These are phyloP conservation scores for Hippocampus abdominalis DNA, from an alignment of 2,113 vertebrate genomes.

Conservation along the genomic window DNA sequence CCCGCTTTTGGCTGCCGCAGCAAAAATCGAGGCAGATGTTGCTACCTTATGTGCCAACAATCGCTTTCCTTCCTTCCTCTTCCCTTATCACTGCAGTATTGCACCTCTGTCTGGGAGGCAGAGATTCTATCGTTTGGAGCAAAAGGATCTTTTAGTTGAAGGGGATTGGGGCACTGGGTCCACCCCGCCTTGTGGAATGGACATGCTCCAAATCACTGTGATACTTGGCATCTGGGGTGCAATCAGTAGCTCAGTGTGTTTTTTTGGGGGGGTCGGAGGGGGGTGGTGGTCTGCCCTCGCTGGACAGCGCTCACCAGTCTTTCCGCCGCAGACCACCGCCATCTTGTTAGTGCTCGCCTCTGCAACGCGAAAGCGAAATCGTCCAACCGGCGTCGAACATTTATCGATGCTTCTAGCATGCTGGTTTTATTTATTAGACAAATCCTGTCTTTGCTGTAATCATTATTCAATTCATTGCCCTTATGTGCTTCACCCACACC, in stretches of 20 bases:
- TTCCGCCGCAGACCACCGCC: slow-evolving; percentile 60
- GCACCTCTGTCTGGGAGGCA: slow-evolving; percentile 62
- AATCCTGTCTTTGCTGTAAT: slow-evolving; percentile 2
- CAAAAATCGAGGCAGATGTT: slow-evolving; percentile 58
- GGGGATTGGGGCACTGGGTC: slow-evolving; percentile 39
- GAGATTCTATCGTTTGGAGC: slow-evolving; percentile 63
- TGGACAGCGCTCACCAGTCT: slow-evolving; percentile 44
- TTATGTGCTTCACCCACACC: slow-evolving; percentile 30
- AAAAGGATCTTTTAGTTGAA: neutral
- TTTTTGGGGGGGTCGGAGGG: neutral
- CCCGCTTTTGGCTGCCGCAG: slow-evolving; percentile 35
- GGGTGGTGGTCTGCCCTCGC: slow-evolving; percentile 38
- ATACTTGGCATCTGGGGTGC: slow-evolving; percentile 55
- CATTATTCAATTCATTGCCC: slow-evolving; percentile 19
- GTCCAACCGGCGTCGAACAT: slow-evolving; percentile 34
- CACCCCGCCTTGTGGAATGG: slow-evolving; percentile 34
- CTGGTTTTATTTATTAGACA: slow-evolving; percentile 11
- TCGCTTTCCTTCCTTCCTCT: slow-evolving; percentile 30
- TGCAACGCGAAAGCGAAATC: slow-evolving; percentile 48
- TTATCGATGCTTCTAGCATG: slow-evolving; percentile 24
- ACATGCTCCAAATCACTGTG: slow-evolving; percentile 51
- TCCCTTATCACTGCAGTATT: slow-evolving; percentile 66
- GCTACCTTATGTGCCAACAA: slow-evolving; percentile 41
- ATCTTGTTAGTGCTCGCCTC: slow-evolving; percentile 58
- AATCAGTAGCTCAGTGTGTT: slow-evolving; percentile 30